Evolutionary conservation across 2,888 invertebrate genomes (phyloP).

Genomic region (Lasioglossum zephyrum): DNA sequence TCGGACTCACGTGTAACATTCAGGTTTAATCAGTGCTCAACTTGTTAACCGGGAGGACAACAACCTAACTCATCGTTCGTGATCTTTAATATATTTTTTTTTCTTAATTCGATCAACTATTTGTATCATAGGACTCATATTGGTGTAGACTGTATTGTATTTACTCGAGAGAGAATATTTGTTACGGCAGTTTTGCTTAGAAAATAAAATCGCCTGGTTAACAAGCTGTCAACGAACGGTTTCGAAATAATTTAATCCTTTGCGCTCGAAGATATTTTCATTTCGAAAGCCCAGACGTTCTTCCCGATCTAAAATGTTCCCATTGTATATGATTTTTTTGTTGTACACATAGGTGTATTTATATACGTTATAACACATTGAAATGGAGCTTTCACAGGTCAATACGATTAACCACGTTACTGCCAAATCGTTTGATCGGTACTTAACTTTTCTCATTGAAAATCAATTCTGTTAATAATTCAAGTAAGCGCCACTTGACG

Average conservation of each 20-base stretch:
- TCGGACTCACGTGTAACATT: not conserved
- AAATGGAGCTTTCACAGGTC: too few species aligned
- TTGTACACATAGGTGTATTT: not conserved
- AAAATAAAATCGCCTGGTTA: not conserved
- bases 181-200: not conserved
- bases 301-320: not conserved
- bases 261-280: not conserved
- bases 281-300: not conserved
- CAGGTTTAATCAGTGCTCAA: not conserved
- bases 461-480: not conserved
- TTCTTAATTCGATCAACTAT: not conserved
- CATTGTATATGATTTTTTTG: not conserved
- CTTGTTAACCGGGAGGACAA: not conserved
- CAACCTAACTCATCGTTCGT: not conserved
- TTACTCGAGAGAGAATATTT: not conserved
- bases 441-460: not conserved
- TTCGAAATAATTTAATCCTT: not conserved
- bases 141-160: not conserved
- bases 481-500: not conserved
- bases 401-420: not conserved
- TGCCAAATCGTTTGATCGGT: not conserved
- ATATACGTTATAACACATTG: too few species aligned
- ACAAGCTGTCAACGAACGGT: not conserved
- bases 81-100: not conserved
- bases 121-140: slow-evolving; percentile 1